A percentile compares a stretch with the other conserved stretches of the same genome.
These are phyloP conservation scores for Drosophila fulvimacula DNA, from an alignment of 2,888 invertebrate species.

Conservation along the genomic window DNA sequence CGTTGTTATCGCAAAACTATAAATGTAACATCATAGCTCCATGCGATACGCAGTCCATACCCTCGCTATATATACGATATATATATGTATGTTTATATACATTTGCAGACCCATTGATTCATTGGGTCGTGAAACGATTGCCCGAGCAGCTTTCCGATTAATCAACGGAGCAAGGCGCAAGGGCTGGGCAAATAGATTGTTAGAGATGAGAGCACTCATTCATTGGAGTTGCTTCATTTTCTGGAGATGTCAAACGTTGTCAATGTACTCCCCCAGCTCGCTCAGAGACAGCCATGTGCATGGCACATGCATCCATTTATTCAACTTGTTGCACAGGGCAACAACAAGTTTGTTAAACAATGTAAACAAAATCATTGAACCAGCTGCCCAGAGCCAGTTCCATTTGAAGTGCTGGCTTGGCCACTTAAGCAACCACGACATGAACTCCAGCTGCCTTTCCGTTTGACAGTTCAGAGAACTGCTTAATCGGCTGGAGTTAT, in stretches of 20 bases:
- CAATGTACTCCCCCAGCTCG: neutral
- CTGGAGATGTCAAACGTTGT: neutral
- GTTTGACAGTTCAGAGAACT: constrained; percentile 37
- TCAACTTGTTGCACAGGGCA: constrained; percentile 11
- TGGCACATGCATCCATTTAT: constrained; percentile 41
- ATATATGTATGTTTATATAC: neutral
- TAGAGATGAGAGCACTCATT: constrained; percentile 22
- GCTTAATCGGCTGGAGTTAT: constrained; percentile 17
- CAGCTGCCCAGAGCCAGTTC: constrained; percentile 28
- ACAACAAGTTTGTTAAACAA: constrained; percentile 53
- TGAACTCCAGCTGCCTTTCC: constrained; percentile 22
- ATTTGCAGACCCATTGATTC: constrained; percentile 36
- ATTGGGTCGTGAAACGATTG: constrained; percentile 37
- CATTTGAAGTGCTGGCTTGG: constrained; percentile 41
- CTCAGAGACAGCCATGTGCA: constrained; percentile 24
- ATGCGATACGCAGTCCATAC: constrained; percentile 9
- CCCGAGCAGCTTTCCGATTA: constrained; percentile 42
- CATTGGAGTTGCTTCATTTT: constrained; percentile 20
- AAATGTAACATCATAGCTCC: constrained; percentile 23
- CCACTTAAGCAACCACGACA: constrained; percentile 45
- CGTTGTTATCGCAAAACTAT: constrained; percentile 29
- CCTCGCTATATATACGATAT: neutral
- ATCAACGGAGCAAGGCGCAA: constrained; percentile 33
- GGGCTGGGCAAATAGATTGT: neutral
- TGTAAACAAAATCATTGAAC: constrained; percentile 68